Evolutionary conservation across 1,140 invertebrate genomes (phyloP).

Genomic region (Lordiphosa clarofinis): DNA sequence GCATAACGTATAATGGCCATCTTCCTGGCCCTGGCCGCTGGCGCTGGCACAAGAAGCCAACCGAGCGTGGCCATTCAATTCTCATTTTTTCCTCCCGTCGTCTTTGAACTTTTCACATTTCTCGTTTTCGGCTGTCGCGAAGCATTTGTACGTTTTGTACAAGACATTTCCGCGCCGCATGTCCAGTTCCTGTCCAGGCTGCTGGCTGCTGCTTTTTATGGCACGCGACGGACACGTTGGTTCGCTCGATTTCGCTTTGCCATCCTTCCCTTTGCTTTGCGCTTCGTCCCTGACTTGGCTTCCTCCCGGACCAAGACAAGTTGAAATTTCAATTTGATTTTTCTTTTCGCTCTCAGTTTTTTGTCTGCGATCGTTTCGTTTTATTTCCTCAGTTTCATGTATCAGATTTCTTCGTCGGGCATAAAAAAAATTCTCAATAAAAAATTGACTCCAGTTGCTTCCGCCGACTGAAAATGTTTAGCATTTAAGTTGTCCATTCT

Average conservation of each 20-base stretch:
- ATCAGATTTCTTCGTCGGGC: constrained; percentile 45
- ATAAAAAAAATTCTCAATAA: constrained; percentile 34
- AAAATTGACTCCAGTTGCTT: constrained; percentile 40
- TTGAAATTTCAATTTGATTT: constrained; percentile 53
- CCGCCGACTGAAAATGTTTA: constrained; percentile 28
- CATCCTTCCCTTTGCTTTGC: constrained; percentile 7
- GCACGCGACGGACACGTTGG: constrained; percentile 1
- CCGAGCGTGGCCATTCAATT: constrained; percentile 66
- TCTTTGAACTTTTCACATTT: constrained; percentile 74
- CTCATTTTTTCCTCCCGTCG: constrained; percentile 55
- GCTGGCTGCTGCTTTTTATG: constrained; percentile 32
- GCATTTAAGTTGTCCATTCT: constrained; percentile 36
- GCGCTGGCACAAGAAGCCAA: constrained; percentile 27
- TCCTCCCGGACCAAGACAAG: constrained; percentile 12
- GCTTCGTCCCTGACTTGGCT: constrained; percentile 1
- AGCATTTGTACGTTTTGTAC: constrained; percentile 69
- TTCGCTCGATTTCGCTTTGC: constrained; percentile 55
- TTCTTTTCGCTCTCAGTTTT: background rate
- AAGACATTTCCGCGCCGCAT: constrained; percentile 73
- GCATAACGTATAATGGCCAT: constrained; percentile 75
- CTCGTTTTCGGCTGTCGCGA: constrained; percentile 50
- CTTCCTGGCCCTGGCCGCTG: constrained; percentile 38
- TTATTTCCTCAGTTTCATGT: constrained; percentile 51
- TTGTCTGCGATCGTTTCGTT: constrained; percentile 44
- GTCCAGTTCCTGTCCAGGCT: constrained; percentile 60